These are phyloP conservation scores for Polypterus bichir DNA, from an alignment of 2,113 vertebrate species.

Conservation along the genomic window DNA sequence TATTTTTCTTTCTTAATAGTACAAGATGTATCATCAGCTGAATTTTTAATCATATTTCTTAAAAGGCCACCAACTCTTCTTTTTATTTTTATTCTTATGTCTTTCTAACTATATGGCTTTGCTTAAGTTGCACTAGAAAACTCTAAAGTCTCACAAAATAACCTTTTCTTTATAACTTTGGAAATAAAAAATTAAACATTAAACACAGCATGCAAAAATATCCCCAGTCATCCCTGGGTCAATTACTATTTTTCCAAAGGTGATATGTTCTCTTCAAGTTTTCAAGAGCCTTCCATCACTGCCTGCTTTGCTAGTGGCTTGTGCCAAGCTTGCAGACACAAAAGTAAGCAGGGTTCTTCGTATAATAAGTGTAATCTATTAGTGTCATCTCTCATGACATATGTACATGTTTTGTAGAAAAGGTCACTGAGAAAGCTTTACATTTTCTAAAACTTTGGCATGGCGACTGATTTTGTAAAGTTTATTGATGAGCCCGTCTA, in stretches of 20 bases:
- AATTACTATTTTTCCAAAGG: conserved; percentile 42
- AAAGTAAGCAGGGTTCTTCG: conserved; percentile 32
- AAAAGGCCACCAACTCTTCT: no score
- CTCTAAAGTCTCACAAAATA: background rate
- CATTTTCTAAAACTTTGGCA: conserved; percentile 12
- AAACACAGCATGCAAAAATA: background rate
- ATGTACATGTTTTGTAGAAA: conserved; percentile 47
- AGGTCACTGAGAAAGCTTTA: conserved; percentile 52
- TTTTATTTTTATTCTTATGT: no score
- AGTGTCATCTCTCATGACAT: conserved; percentile 57
- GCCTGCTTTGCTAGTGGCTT: conserved; percentile 19
- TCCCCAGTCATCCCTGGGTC: conserved; percentile 15
- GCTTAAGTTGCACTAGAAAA: background rate
- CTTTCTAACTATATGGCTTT: background rate
- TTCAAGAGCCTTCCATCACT: conserved; percentile 28
- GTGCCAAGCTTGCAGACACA: conserved; percentile 44
- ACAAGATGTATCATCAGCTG: no score
- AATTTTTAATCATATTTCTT: no score
- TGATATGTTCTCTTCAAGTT: conserved; percentile 39
- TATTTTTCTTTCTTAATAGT: no score
- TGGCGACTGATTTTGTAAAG: background rate
- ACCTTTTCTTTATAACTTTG: background rate
- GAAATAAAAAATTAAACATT: background rate
- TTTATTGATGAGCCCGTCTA: background rate
- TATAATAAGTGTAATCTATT: conserved; percentile 61